phyloP scores from a whole-genome alignment of 1,140 invertebrate species.

The Polypedilum pembai region DNA sequence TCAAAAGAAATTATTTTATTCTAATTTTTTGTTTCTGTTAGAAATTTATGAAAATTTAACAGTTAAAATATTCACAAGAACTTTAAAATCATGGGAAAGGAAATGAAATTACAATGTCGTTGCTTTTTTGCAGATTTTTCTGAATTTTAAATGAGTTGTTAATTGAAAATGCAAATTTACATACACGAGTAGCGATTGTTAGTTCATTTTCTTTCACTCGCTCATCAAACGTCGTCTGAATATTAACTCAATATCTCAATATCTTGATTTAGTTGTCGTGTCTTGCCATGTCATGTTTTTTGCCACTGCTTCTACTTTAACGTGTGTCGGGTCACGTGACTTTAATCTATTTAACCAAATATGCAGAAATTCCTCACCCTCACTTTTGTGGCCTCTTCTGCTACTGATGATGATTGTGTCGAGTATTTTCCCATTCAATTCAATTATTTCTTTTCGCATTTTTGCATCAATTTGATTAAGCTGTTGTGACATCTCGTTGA shows the following conservation, averaged over 20 bases:
- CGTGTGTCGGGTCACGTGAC: conserved; percentile 21
- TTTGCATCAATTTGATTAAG: conserved; percentile 25
- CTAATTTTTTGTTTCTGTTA: too few relatives aligned
- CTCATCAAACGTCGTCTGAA: neutral
- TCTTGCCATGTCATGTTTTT: conserved; percentile 26
- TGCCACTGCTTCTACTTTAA: neutral
- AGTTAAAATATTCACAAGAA: too few relatives aligned
- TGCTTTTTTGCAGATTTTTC: neutral
- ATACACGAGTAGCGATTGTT: neutral
- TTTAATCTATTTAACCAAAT: conserved; percentile 28
- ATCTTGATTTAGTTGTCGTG: conserved; percentile 15
- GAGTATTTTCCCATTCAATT: conserved; percentile 10
- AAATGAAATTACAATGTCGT: neutral
- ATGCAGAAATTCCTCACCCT: neutral
- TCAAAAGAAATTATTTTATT: too few relatives aligned
- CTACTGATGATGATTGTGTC: neutral
- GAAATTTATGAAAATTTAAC: too few relatives aligned
- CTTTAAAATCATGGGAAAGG: neutral
- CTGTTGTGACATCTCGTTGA: conserved; percentile 23
- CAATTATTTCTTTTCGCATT: conserved; percentile 23
- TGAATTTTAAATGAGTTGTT: neutral
- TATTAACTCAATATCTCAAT: conserved; percentile 19
- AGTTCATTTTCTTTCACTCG: neutral
- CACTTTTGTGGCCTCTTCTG: conserved; percentile 4
- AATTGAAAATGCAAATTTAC: conserved; percentile 26